Evolutionary conservation across 2,888 invertebrate genomes (phyloP).

Genomic region (Thymelicus acteon): DNA sequence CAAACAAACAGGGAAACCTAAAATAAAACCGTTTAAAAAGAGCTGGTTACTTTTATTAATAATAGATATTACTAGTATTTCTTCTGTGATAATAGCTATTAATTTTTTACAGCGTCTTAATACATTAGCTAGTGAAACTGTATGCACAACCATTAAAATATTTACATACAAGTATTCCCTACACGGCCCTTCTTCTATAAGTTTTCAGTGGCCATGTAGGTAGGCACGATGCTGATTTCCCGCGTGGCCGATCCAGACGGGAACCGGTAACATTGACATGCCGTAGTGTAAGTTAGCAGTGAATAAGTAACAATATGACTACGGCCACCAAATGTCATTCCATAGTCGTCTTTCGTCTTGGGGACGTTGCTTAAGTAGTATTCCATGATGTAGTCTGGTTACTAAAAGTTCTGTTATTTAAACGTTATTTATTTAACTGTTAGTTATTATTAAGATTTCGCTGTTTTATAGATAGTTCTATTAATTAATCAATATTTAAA

Average conservation of each 20-base stretch:
- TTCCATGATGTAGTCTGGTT: too few relatives aligned
- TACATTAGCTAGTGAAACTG: background rate
- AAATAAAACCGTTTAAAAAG: too few relatives aligned
- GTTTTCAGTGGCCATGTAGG: constrained; percentile 14
- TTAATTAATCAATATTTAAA: too few relatives aligned
- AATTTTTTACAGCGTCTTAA: too few relatives aligned
- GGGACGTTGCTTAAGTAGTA: background rate
- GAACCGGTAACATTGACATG: constrained; percentile 51
- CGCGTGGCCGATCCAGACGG: constrained; percentile 61
- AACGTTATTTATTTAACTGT: too few relatives aligned
- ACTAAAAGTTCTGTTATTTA: too few relatives aligned
- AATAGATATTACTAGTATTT: too few relatives aligned
- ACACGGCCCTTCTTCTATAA: background rate
- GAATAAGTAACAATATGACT: constrained; percentile 28
- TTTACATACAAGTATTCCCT: background rate
- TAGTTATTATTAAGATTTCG: too few relatives aligned
- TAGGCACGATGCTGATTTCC: constrained; percentile 68
- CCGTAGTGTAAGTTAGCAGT: constrained; percentile 33
- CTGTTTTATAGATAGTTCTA: too few relatives aligned
- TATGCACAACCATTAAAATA: background rate
- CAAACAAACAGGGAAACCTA: too few relatives aligned
- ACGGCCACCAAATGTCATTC: background rate
- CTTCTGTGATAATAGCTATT: too few relatives aligned
- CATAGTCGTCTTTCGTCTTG: background rate
- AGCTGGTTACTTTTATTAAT: too few relatives aligned